These are phyloP conservation scores for Odontomyia ornata DNA, from an alignment of 2,888 invertebrate genomes.

Conservation along the genomic window DNA sequence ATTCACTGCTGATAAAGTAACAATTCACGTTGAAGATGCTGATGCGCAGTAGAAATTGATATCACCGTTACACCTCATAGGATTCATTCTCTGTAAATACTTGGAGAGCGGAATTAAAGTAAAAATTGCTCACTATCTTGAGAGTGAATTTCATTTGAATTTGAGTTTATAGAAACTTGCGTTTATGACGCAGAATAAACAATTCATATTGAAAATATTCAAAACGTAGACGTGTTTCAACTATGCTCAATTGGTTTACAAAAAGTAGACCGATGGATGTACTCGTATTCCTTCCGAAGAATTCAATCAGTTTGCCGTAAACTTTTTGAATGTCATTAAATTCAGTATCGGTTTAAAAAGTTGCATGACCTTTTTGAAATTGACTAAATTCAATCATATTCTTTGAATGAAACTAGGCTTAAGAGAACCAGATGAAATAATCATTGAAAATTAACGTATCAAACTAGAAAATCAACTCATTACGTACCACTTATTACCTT, in stretches of 20 bases:
- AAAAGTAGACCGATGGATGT: constrained; percentile 54
- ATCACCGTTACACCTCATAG: too few species aligned
- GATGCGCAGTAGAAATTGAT: constrained; percentile 66
- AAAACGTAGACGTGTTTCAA: constrained; percentile 56
- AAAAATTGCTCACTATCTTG: constrained; percentile 58
- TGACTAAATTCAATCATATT: too few species aligned
- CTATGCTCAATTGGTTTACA: constrained; percentile 59
- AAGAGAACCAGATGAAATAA: constrained; percentile 60
- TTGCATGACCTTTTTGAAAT: constrained; percentile 59
- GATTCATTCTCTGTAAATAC: too few species aligned
- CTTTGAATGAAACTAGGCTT: too few species aligned
- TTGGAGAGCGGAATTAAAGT: constrained; percentile 64
- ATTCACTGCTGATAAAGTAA: too few species aligned
- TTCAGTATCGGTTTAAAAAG: constrained; percentile 59
- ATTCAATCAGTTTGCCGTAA: constrained; percentile 58
- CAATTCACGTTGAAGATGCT: too few species aligned
- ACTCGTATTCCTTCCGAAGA: too few species aligned
- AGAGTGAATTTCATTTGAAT: constrained; percentile 59
- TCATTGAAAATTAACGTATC: constrained; percentile 59
- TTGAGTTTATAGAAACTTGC: constrained; percentile 59
- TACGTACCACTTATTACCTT: constrained; percentile 71
- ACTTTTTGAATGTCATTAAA: constrained; percentile 62
- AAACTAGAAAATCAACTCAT: constrained; percentile 70
- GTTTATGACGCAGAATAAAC: constrained; percentile 61
- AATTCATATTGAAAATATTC: constrained; percentile 58